Conservation (phyloP, 2,113 vertebrate genomes). For the Dasyurus viverrinus region DNA sequence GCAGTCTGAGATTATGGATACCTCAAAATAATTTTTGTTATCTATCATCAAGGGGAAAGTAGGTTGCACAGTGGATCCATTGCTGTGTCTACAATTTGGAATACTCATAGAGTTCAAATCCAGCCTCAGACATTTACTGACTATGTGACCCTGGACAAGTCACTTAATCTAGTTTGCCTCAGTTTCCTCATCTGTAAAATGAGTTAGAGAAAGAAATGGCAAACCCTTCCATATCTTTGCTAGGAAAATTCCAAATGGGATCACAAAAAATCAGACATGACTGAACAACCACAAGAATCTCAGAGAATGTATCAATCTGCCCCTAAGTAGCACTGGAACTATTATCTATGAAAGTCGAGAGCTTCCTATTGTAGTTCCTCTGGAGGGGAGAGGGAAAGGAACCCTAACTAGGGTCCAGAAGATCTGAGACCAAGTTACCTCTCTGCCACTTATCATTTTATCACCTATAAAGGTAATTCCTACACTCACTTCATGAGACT, state of each 20-base stretch:
- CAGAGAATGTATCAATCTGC: not conserved
- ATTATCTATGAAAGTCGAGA: not conserved
- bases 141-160: not conserved
- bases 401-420: not conserved
- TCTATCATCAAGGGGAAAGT: too few species aligned
- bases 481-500: not conserved
- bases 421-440: not conserved
- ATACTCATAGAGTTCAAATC: too few species aligned
- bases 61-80: too few species aligned
- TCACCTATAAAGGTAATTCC: not conserved
- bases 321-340: not conserved
- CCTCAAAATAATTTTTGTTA: too few species aligned
- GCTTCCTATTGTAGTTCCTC: not conserved
- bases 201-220: not conserved
- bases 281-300: not conserved
- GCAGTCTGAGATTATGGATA: too few species aligned
- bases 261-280: not conserved
- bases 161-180: not conserved
- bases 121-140: not conserved
- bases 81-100: too few species aligned
- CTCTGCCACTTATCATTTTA: not conserved
- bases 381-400: not conserved
- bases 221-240: not conserved
- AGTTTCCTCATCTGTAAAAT: not conserved
- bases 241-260: too few species aligned